Conservation (phyloP, 2,797 vertebrate genomes). For the Siniperca undulata region DNA sequence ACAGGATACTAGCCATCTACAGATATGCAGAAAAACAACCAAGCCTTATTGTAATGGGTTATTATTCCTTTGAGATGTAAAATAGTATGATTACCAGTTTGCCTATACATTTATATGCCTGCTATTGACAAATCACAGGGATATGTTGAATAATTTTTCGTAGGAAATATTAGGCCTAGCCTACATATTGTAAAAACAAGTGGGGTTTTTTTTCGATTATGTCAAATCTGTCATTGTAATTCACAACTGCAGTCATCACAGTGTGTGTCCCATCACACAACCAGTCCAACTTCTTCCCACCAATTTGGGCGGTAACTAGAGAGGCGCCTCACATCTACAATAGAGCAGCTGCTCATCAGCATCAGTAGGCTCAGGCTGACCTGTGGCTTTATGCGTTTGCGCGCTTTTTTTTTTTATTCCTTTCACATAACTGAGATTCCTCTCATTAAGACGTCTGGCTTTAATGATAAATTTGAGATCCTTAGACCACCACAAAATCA, state of each 20-base stretch:
- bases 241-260: slow-evolving; percentile 17
- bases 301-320: slow-evolving; percentile 65
- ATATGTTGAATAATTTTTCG: background rate
- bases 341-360: slow-evolving; percentile 79
- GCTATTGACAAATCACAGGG: background rate
- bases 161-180: too few species aligned
- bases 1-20: background rate
- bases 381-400: slow-evolving; percentile 62
- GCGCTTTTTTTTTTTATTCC: slow-evolving; percentile 65
- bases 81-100: background rate
- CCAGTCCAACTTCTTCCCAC: slow-evolving; percentile 69
- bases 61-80: background rate
- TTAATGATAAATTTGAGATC: background rate
- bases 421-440: slow-evolving; percentile 24
- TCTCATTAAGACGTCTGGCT: background rate
- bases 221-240: background rate
- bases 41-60: background rate
- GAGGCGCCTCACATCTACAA: slow-evolving; percentile 72
- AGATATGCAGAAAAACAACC: background rate
- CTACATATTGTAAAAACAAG: background rate
- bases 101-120: background rate
- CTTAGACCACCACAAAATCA: slow-evolving; percentile 12
- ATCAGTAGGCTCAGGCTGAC: slow-evolving; percentile 65
- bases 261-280: slow-evolving; percentile 47
- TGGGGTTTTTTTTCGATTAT: background rate